phyloP scores from a whole-genome alignment of 2,113 vertebrate genomes.

The Thamnaconus septentrionalis region DNA sequence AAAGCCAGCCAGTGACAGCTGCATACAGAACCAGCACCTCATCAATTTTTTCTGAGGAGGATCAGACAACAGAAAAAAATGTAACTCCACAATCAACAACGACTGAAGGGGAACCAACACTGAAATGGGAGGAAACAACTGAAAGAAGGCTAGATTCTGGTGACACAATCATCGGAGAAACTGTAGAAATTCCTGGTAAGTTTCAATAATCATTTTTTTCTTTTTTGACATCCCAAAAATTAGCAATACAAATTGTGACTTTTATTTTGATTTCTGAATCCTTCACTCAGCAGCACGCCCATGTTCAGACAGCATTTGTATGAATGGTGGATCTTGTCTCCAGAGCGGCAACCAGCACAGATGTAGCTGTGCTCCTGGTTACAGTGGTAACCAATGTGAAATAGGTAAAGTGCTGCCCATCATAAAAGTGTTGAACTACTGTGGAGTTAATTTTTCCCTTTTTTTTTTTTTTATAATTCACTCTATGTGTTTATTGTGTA shows the following conservation, averaged over 20 bases:
- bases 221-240: slow-evolving; percentile 7
- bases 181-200: slow-evolving; percentile 73
- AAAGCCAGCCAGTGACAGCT: slow-evolving; percentile 13
- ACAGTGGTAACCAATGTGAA: slow-evolving; percentile 88
- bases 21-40: slow-evolving; percentile 17
- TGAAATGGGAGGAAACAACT: slow-evolving; percentile 23
- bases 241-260: background rate
- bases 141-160: slow-evolving; percentile 37
- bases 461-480: background rate
- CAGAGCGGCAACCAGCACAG: slow-evolving; percentile 77
- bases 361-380: slow-evolving; percentile 91
- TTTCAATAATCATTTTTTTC: background rate
- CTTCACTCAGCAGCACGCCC: slow-evolving; percentile 77
- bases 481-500: slow-evolving; percentile 56
- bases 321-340: slow-evolving; percentile 88
- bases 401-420: slow-evolving; percentile 73
- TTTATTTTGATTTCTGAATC: slow-evolving; percentile 23
- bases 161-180: slow-evolving; percentile 59
- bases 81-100: slow-evolving; percentile 7
- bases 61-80: slow-evolving; percentile 12
- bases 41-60: slow-evolving; percentile 15
- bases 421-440: background rate
- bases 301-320: slow-evolving; percentile 84
- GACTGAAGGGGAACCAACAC: slow-evolving; percentile 20
- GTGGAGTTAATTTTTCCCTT: no score